phyloP scores from a whole-genome alignment of 2,797 vertebrate genomes.

The Streptopelia turtur region DNA sequence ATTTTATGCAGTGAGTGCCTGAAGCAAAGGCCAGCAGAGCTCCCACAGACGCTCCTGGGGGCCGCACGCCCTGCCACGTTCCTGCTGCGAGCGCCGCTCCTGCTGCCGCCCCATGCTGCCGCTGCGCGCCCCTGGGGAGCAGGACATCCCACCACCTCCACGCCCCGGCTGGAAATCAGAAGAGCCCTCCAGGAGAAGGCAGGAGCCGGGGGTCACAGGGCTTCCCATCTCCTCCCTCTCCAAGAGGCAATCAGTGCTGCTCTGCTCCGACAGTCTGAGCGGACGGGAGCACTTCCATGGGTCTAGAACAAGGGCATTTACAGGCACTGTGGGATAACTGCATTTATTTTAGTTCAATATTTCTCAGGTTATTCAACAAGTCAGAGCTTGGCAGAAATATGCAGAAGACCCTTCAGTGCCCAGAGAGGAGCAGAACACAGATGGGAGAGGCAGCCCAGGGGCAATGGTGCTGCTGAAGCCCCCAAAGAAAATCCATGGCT shows the following conservation, averaged over 20 bases:
- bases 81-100: neutral
- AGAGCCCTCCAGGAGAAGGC: neutral
- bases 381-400: neutral
- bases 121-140: accelerated
- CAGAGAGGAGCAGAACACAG: neutral
- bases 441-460: neutral
- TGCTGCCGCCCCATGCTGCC: accelerated
- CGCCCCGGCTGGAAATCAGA: neutral
- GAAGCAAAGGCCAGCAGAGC: neutral
- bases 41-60: neutral
- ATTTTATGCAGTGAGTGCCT: neutral
- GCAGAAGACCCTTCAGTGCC: neutral
- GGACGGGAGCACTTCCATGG: neutral
- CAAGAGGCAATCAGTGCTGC: neutral
- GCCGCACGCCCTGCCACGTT: accelerated
- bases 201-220: neutral
- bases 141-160: neutral
- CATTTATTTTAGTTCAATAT: neutral
- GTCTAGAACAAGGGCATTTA: neutral
- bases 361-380: neutral
- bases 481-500: neutral
- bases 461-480: neutral
- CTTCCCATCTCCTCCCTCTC: neutral
- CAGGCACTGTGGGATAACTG: neutral
- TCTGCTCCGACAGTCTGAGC: neutral